Base-by-base conservation (phyloP, 1,140 invertebrate genomes). In the Mactra quadrangularis region DNA sequence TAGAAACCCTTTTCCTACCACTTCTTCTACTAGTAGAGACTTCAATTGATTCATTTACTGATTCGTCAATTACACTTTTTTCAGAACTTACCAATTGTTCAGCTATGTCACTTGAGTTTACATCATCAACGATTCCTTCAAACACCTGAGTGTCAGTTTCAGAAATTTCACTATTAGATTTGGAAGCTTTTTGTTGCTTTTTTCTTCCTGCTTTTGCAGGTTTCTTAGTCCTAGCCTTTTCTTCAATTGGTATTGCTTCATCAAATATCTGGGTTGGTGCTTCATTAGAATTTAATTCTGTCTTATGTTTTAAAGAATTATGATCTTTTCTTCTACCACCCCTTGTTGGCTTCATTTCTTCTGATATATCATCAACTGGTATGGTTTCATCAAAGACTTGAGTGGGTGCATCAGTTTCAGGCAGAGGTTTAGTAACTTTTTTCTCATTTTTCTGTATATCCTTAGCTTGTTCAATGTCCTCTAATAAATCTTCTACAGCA, bases 341-440 rank as follows among this genome's bases (percentile, higher is more conserved):
- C 27, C 22, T 74, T 35, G 15, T 31, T n/a, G 25, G 25, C 22
- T 66, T 53, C n/a, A 33, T 41, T 7, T 7, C 15, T 15, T 41
- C 38, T 7, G 38, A 15, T 41, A 41, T 41, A 7, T 41, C 38
- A 7, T 41, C 29, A 52, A 41, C 68, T 64, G 29, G 45, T 41
- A 41, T 50, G 15, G 50, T 66, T 47, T 62, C 53, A 70, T 81
- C 77, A 81, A 60, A 71, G n/a, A 79, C 64, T 71, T 70, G 77
- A 3, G 52, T 71, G 22, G 77, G 19, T 38, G 70, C 77, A 70
- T 81, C 77, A 57, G 38, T 35, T n/a, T 31, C 59, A 66, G n/a
- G 22, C 27, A 7, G 6, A 45, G 7, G 6, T 64, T 57, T 38
- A 17, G 45, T 38, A 19, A 27, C 25, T 57, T 72, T 52, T 1